Evolutionary conservation across 2,888 invertebrate genomes (phyloP).

Genomic region (Dinocampus coccinellae): DNA sequence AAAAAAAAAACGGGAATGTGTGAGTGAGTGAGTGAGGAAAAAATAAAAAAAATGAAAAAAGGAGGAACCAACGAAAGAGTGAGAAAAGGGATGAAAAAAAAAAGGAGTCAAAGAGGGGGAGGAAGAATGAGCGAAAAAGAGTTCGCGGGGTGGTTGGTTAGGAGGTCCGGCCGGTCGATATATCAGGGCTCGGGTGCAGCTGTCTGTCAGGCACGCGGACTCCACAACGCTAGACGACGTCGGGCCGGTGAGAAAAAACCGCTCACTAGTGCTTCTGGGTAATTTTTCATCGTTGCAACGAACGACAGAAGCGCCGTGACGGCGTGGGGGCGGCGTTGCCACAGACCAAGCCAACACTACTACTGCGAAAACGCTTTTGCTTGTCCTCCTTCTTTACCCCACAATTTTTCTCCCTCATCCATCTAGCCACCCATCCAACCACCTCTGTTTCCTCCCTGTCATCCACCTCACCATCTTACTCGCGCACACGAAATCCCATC

Average conservation of each 20-base stretch:
- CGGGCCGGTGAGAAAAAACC: conserved; percentile 53
- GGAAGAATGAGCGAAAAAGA: conserved; percentile 17
- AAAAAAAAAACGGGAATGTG: conserved; percentile 26
- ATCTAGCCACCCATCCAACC: conserved; percentile 34
- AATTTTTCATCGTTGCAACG: conserved; percentile 68
- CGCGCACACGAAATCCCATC: conserved; percentile 29
- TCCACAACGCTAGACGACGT: conserved; percentile 65
- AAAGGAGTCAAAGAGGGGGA: not conserved
- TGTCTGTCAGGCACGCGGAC: conserved; percentile 67
- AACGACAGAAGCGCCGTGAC: conserved; percentile 61
- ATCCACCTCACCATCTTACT: conserved; percentile 42
- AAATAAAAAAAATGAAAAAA: conserved; percentile 18
- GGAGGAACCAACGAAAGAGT: conserved; percentile 24
- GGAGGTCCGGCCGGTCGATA: conserved; percentile 65
- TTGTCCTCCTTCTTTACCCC: conserved; percentile 30
- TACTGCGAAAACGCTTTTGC: conserved; percentile 24
- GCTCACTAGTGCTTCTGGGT: conserved; percentile 62
- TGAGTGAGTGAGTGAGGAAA: conserved; percentile 32
- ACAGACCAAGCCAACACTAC: conserved; percentile 55
- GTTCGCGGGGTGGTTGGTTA: conserved; percentile 53
- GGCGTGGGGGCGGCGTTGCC: conserved; percentile 49
- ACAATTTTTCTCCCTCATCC: conserved; percentile 21
- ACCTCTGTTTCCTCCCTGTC: conserved; percentile 42
- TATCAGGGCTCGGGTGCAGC: conserved; percentile 68
- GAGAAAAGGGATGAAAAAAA: conserved; percentile 23